A percentile compares a stretch with the other conserved stretches of the same genome.
phyloP scores from a whole-genome alignment of 1,140 invertebrate genomes.

The Bactericera cockerelli region DNA sequence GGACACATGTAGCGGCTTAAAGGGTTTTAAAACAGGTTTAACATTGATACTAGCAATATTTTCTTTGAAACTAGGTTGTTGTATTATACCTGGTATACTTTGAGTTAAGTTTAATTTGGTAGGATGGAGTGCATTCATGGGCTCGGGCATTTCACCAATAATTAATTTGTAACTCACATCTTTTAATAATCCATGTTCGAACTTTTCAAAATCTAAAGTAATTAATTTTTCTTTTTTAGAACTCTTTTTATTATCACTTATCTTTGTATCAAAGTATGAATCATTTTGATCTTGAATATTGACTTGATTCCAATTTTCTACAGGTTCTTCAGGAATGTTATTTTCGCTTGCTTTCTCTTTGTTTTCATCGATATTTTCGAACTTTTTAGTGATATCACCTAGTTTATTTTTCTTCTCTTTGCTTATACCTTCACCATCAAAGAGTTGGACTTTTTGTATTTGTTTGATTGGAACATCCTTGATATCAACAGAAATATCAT shows the following conservation, averaged over 20 bases:
- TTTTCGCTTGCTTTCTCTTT: conserved; percentile 37
- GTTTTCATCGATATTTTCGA: conserved; percentile 55
- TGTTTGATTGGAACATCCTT: conserved; percentile 32
- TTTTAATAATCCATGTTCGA: not conserved
- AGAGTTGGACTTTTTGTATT: conserved; percentile 28
- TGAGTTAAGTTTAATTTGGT: conserved; percentile 2
- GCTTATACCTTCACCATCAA: conserved; percentile 45
- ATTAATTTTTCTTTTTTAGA: conserved; percentile 4
- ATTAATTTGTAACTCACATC: not conserved
- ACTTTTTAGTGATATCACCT: conserved; percentile 42
- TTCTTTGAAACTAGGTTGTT: not conserved
- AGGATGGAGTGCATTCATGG: not conserved
- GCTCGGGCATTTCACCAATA: conserved; percentile 4
- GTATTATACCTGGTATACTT: conserved; percentile 3
- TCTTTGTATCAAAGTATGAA: not conserved
- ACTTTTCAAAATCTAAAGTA: conserved; percentile 4
- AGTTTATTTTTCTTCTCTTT: conserved; percentile 37
- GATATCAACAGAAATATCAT: conserved; percentile 51
- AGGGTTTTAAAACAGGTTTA: conserved; percentile 1
- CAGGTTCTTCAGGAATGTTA: conserved; percentile 25
- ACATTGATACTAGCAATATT: not conserved
- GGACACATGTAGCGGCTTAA: not conserved
- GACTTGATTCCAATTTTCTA: conserved; percentile 29
- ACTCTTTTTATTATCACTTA: not conserved
- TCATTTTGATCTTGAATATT: conserved; percentile 14